Evolutionary conservation across 1,140 invertebrate species (phyloP).

Genomic region (Odontomachus brunneus): DNA sequence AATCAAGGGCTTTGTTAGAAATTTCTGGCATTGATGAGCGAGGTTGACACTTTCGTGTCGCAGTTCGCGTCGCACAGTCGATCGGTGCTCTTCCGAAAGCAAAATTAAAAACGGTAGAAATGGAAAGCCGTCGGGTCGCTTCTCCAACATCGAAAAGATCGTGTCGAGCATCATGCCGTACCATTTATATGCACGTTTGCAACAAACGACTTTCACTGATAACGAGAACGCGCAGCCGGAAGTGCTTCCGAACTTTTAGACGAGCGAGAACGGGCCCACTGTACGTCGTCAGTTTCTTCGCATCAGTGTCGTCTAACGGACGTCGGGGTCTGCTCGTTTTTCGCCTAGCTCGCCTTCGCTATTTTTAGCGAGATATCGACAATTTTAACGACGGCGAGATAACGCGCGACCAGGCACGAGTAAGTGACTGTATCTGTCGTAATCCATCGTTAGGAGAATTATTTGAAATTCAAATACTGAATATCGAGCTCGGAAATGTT

Average conservation of each 20-base stretch:
- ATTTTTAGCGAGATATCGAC: constrained; percentile 9
- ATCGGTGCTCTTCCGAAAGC: constrained; percentile 10
- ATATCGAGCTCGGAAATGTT: constrained; percentile 11
- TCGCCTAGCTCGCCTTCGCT: constrained; percentile 15
- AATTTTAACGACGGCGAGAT: constrained; percentile 42
- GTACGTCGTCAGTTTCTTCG: background rate
- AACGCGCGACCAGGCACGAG: background rate
- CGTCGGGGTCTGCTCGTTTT: background rate
- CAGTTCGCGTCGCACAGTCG: background rate
- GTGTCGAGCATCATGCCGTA: background rate
- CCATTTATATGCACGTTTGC: constrained; percentile 42
- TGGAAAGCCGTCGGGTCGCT: constrained; percentile 46
- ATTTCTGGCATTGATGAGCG: background rate
- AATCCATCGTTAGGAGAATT: constrained; percentile 3
- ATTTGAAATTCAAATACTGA: background rate
- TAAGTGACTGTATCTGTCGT: background rate
- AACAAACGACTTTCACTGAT: constrained; percentile 73
- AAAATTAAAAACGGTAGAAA: constrained; percentile 52
- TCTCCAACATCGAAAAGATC: constrained; percentile 38
- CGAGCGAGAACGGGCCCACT: background rate
- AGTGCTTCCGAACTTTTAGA: constrained; percentile 68
- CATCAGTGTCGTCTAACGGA: constrained; percentile 5
- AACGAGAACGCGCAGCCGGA: constrained; percentile 67
- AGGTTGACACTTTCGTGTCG: background rate
- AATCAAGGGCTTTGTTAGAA: background rate